phyloP scores from a whole-genome alignment of 1,140 invertebrate genomes.

The Drosophila pseudoananassae region DNA sequence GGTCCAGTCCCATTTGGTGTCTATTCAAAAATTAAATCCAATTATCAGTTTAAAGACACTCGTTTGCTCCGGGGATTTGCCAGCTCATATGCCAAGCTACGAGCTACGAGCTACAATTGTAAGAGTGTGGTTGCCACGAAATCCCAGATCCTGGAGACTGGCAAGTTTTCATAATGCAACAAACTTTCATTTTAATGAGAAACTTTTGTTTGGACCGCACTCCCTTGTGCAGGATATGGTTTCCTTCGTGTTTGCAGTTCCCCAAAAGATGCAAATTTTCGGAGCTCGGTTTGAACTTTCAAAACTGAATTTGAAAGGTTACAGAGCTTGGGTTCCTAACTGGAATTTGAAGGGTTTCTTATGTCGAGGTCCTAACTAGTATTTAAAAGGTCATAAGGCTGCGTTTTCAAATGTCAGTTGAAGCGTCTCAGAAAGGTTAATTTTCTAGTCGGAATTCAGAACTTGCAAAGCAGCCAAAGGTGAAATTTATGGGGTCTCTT shows the following conservation, averaged over 20 bases:
- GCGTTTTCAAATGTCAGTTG: constrained; percentile 24
- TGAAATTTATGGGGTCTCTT: not conserved
- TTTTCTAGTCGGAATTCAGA: constrained; percentile 2
- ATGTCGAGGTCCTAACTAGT: constrained; percentile 3
- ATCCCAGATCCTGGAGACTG: constrained; percentile 35
- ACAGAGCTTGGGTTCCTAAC: constrained; percentile 22
- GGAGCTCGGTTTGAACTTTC: constrained; percentile 8
- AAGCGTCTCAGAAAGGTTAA: constrained; percentile 32
- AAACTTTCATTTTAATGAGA: constrained; percentile 81
- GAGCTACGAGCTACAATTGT: constrained; percentile 1
- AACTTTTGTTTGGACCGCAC: constrained; percentile 73
- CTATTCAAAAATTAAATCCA: constrained; percentile 82
- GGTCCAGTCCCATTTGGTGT: constrained; percentile 12
- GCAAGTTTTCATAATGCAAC: constrained; percentile 67
- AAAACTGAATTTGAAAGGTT: constrained; percentile 38
- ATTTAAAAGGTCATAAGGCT: constrained; percentile 37
- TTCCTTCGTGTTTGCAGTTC: constrained; percentile 36
- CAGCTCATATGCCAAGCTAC: constrained; percentile 28
- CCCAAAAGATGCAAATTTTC: constrained; percentile 23
- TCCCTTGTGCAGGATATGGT: constrained; percentile 28
- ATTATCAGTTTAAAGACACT: constrained; percentile 81
- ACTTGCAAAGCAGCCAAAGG: not conserved
- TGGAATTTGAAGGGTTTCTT: constrained; percentile 32
- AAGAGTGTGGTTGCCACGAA: not conserved
- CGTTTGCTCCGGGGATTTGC: constrained; percentile 48